Conservation (phyloP, 2,888 invertebrate species). For the Onchidella celtica region DNA sequence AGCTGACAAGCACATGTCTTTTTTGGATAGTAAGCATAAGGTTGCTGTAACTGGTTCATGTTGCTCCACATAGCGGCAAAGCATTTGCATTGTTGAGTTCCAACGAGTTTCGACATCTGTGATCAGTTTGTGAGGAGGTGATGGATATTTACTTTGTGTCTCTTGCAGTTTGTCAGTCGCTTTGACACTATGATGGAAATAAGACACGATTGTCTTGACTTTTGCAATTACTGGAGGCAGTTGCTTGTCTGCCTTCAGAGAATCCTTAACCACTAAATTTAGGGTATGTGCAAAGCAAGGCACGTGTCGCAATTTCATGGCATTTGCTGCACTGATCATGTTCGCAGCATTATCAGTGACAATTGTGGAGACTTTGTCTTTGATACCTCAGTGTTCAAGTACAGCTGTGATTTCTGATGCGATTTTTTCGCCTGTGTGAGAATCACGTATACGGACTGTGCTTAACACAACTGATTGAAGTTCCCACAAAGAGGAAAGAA, state of each 20-base stretch:
- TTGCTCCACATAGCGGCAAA: background rate
- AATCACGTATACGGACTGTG: no score
- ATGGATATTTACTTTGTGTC: background rate
- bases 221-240: background rate
- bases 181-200: background rate
- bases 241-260: background rate
- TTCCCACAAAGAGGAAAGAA: no score
- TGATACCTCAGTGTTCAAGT: no score
- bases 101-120: background rate
- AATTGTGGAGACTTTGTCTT: no score
- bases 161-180: background rate
- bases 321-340: background rate
- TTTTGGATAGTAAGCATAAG: background rate
- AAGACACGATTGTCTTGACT: background rate
- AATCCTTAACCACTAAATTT: background rate
- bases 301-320: background rate
- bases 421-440: no score
- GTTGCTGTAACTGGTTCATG: background rate
- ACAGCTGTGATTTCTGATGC: no score
- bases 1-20: background rate
- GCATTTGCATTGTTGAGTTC: conserved; percentile 2
- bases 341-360: background rate
- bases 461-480: no score
- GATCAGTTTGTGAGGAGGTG: background rate
- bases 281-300: conserved; percentile 6